phyloP scores from a whole-genome alignment of 2,888 invertebrate genomes.

The Gari tellinella region DNA sequence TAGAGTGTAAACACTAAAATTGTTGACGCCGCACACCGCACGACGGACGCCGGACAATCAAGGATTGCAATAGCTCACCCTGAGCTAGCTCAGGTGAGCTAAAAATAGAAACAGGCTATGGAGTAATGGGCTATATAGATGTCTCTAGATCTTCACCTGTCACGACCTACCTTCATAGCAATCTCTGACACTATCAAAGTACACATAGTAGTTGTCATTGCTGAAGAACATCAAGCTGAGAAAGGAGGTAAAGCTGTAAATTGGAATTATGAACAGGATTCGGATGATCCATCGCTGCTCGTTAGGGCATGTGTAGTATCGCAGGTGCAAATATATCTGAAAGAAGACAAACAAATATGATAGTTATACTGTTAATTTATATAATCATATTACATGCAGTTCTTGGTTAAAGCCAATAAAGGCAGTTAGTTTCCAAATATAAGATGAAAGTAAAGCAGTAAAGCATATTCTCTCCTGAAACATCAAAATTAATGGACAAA shows the following conservation, averaged over 20 bases:
- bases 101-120: no score
- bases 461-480: not conserved
- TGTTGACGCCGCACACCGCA: no score
- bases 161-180: constrained; percentile 95
- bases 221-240: constrained; percentile 98
- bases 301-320: constrained; percentile 99
- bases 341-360: constrained; percentile 46
- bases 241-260: constrained; percentile 99
- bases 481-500: not conserved
- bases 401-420: no score
- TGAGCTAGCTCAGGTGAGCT: no score
- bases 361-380: no score
- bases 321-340: constrained; percentile 98
- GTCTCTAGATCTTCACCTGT: no score
- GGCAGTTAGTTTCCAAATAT: not conserved
- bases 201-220: constrained; percentile 98
- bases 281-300: constrained; percentile 99
- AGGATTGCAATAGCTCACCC: no score
- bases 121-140: no score
- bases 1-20: no score
- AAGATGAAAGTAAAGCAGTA: not conserved
- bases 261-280: constrained; percentile 99
- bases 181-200: constrained; percentile 99
- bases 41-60: no score
- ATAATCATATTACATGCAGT: no score